Evolutionary conservation across 2,888 invertebrate species (phyloP), one percentile per base, ranked within the genome.

Genomic region (Caenorhabditis sp.): DNA sequence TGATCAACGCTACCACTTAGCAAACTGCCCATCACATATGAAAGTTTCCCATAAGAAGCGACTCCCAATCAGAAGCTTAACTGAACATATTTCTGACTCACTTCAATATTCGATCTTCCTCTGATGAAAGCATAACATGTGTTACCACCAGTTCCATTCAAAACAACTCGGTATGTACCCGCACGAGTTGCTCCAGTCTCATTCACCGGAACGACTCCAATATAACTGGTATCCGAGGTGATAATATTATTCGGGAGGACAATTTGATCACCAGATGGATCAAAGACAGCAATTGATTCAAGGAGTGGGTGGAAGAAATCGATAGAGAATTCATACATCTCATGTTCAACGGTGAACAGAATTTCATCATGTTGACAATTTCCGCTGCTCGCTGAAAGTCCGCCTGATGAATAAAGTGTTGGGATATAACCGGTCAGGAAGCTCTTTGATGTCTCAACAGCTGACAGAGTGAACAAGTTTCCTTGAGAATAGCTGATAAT

Each of bases 301-400:
- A 67, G 25, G 1, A 43, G 31, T 21, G 75, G 80, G 64, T 74
- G 67, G 67, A 70, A 77, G 77, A 75, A 82, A 56, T 81, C 76
- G 52, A 84, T 68, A 20, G 82, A 80, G 76, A 84, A 81, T 52
- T 81, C 82, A 59, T 75, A 77, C 64, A 80, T 79, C 25, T 70
- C 71, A 50, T 79, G 75, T 54, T 84, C 83, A 56, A 84, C 71
- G 74, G 76, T 73, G 80, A 80, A 80, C 54, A 80, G 59, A 52
- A 76, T 54, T 50, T 81, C 81, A n/a, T 68, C 57, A 23, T 62
- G 62, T 17, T 63, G 54, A 59, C 83, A 83, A 50, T 73, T 61
- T 52, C 70, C 71, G 8, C 31, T 64, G 2, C 62, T 63, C 31
- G 50, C 65, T 10, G 74, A 78, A 27, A 79, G 59, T 50, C 80